Evolutionary conservation across 2,797 vertebrate species (phyloP), one percentile per base, ranked within the genome.

Genomic region (Muscicapa comitata): DNA sequence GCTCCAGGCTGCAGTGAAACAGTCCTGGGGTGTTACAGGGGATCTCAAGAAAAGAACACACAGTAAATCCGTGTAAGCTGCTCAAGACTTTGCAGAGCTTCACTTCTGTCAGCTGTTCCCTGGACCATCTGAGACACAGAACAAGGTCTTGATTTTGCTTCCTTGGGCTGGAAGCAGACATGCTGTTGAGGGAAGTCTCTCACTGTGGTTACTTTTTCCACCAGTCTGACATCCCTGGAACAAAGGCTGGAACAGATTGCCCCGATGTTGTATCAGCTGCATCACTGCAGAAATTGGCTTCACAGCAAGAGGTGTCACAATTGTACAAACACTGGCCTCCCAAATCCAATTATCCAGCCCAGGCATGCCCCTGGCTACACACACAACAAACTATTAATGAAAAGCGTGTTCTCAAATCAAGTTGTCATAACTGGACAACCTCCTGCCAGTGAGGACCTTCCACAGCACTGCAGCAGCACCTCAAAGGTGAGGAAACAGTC

Each of bases 391-490:
- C 55, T 29, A 18, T 6, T 72, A 62, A 93, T 75, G 61, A 88
- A 86, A 75, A 77, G 73, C 75, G 19, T 7, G 47, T 38, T 71
- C 67, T 77, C 66, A 81, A 86, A 88, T 92, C 87, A 48, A 67
- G 88, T 17, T 86, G 86, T 93, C 91, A 58, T 29, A 51, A 59
- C 61, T 54, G 54, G 40, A 68, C 28, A 77, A 71, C 48, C 76
- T 72, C 50, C 57, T 31, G 48, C 66, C 14, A 18, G 48, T 6
- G 28, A 88, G 65, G 73, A 66, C 33, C 83, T 73, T 58, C 65
- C 15, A 51, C 3, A 0, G 31, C 63, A 35, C 72, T 40, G 19
- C 0, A 0, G 66, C 50, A 74, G 80, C 0, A 0, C 50, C 77
- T 75, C 29, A 24, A 8, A 71, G 29, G 28, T 24, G 28, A 38